A percentile compares a stretch with the other conserved stretches of the same genome.
Conservation (phyloP, 2,888 invertebrate species). For the Pristionchus maxplancki region DNA sequence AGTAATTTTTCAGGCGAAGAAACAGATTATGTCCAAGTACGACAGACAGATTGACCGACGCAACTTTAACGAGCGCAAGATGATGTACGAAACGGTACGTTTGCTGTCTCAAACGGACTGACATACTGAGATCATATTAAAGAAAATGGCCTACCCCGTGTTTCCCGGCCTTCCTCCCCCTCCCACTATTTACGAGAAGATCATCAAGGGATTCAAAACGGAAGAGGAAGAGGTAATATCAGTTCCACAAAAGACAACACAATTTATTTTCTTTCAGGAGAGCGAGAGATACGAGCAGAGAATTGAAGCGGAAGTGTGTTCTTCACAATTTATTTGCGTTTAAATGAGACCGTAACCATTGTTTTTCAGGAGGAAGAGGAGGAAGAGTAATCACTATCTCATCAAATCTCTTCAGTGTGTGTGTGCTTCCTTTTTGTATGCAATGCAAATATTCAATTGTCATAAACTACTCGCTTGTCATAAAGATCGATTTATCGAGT, state of each 20-base stretch:
- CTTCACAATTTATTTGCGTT: neutral
- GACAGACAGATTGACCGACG: constrained; percentile 97
- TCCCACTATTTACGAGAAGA: constrained; percentile 67
- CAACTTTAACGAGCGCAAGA: constrained; percentile 75
- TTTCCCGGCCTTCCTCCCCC: constrained; percentile 77
- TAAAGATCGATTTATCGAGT: constrained; percentile 34
- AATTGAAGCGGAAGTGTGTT: neutral
- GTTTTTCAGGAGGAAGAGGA: neutral
- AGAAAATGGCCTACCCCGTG: constrained; percentile 73
- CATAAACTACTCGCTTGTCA: neutral
- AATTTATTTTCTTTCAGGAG: neutral
- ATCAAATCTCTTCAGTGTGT: neutral
- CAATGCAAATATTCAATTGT: constrained; percentile 17
- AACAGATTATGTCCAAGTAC: constrained; percentile 98
- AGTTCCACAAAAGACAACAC: neutral
- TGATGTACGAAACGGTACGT: constrained; percentile 74
- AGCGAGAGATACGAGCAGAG: constrained; percentile 12
- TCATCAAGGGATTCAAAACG: constrained; percentile 62
- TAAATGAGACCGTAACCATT: neutral
- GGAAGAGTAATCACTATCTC: neutral
- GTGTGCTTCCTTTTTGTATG: neutral
- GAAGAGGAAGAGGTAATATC: constrained; percentile 56
- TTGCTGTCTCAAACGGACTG: neutral
- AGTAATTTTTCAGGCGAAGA: constrained; percentile 86
- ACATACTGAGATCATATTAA: constrained; percentile 47